Percentiles rank a stretch among this genome's conserved stretches.
Evolutionary conservation across 2,113 vertebrate species (phyloP).

Genomic region (Hydrolagus affinis): DNA sequence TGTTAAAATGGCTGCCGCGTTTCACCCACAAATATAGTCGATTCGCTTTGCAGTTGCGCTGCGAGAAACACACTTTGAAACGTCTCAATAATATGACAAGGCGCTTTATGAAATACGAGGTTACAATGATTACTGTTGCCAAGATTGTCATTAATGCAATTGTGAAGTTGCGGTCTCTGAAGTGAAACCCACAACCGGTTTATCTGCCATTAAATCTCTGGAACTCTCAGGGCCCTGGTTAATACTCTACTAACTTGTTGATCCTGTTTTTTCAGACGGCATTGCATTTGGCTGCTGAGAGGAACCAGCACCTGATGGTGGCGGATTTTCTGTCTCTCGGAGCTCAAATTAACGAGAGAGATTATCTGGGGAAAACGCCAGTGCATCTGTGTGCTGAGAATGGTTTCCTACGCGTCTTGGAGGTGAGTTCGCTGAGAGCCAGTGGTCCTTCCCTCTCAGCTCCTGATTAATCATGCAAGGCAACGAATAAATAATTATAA

Average conservation of each 20-base stretch:
- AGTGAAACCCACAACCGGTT: too few species aligned
- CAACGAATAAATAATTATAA: too few species aligned
- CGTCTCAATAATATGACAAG: too few species aligned
- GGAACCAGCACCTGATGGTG: slow-evolving; percentile 72
- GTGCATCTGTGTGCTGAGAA: slow-evolving; percentile 69
- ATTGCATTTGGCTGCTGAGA: slow-evolving; percentile 65
- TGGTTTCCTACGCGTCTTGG: slow-evolving; percentile 62
- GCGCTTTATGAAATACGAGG: too few species aligned
- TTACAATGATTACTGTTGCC: too few species aligned
- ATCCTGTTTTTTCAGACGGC: slow-evolving; percentile 53
- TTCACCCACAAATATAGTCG: too few species aligned
- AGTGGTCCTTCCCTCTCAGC: neutral
- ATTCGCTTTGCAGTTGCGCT: too few species aligned
- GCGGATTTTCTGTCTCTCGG: slow-evolving; percentile 65
- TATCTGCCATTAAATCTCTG: too few species aligned
- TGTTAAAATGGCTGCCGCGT: too few species aligned
- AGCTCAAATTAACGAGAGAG: slow-evolving; percentile 58
- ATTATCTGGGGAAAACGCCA: slow-evolving; percentile 60
- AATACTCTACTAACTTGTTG: neutral
- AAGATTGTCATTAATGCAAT: too few species aligned
- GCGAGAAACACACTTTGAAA: too few species aligned
- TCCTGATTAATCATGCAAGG: neutral
- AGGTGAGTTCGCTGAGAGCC: slow-evolving; percentile 42
- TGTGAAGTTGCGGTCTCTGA: too few species aligned
- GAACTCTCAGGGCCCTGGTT: neutral